Conservation (phyloP, 2,797 vertebrate species). For the Urocyon cinereoargenteus region DNA sequence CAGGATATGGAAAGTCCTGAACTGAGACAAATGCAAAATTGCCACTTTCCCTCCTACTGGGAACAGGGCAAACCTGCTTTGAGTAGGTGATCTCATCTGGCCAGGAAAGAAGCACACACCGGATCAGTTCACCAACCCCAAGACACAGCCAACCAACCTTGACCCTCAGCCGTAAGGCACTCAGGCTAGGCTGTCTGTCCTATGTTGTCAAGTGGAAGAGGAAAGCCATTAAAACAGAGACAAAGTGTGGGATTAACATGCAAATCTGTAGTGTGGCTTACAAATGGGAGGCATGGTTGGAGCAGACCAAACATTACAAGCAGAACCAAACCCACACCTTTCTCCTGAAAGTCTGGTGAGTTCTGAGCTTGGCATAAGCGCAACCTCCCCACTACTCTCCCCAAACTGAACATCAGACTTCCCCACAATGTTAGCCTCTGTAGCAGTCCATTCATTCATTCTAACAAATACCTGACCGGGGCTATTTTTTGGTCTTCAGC, state of each 20-base stretch:
- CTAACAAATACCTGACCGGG: background rate
- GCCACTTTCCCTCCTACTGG: background rate
- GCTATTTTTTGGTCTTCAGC: background rate
- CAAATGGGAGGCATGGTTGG: background rate
- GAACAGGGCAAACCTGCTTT: background rate
- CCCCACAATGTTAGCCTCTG: background rate
- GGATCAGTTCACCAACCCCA: background rate
- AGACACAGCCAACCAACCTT: background rate
- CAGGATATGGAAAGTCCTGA: background rate
- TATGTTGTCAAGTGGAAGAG: background rate
- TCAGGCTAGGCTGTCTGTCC: too few relatives aligned
- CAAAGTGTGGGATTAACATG: background rate
- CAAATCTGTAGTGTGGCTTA: background rate
- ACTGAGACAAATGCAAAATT: background rate
- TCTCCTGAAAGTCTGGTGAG: background rate
- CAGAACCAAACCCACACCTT: background rate
- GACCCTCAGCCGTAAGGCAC: rapidly evolving
- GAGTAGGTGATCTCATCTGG: background rate
- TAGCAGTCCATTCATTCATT: too few relatives aligned
- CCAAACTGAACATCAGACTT: background rate
- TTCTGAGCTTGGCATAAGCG: background rate
- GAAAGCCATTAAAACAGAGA: background rate
- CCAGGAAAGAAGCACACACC: background rate
- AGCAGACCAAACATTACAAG: background rate
- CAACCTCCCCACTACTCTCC: background rate